Conservation (phyloP, 2,888 invertebrate genomes). For the Epirrhoe alternata region DNA sequence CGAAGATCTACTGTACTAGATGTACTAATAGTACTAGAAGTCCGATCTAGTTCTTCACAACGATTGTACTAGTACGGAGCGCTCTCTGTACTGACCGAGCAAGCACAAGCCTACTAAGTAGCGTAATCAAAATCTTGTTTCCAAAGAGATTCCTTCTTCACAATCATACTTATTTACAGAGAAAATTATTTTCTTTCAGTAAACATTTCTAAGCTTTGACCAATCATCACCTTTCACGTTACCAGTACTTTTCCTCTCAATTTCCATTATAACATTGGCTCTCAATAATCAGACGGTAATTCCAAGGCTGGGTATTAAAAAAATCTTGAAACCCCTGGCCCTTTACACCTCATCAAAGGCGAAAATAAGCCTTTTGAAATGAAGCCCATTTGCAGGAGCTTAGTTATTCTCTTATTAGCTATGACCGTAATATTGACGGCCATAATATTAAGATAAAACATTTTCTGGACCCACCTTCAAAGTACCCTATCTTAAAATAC, state of each 20-base stretch:
- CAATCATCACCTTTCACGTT: neutral
- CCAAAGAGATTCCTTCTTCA: no score
- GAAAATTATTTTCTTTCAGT: neutral
- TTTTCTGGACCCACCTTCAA: no score
- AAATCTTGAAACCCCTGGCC: conserved; percentile 29
- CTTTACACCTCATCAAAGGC: conserved; percentile 50
- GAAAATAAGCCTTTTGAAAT: conserved; percentile 52
- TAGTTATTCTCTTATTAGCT: neutral
- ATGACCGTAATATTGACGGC: conserved; percentile 9
- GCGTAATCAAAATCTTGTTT: no score
- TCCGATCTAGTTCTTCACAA: no score
- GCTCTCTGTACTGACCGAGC: no score
- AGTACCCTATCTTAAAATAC: no score
- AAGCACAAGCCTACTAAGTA: no score
- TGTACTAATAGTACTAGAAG: no score
- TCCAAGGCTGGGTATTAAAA: conserved; percentile 33
- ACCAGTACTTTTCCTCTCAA: neutral
- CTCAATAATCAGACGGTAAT: conserved; percentile 22
- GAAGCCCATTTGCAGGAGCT: conserved; percentile 18
- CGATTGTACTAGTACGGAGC: no score
- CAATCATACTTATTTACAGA: neutral
- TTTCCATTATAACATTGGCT: conserved; percentile 6
- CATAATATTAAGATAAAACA: no score
- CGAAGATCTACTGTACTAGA: no score
- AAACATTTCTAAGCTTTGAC: neutral